phyloP scores from a whole-genome alignment of 2,888 invertebrate species.

The Calliphora vomitoria region DNA sequence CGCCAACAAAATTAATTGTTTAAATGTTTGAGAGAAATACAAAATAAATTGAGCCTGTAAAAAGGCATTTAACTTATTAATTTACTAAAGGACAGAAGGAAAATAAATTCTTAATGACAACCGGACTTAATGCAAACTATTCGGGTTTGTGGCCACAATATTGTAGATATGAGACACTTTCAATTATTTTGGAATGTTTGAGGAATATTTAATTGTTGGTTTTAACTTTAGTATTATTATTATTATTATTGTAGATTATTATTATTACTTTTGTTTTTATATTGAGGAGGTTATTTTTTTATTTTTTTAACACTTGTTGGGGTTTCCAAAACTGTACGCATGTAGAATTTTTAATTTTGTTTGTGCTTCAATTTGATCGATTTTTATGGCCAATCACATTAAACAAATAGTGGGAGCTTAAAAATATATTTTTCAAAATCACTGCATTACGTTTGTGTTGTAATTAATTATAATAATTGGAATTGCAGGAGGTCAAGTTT shows the following conservation, averaged over 20 bases:
- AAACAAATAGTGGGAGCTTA: neutral
- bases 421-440: neutral
- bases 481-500: conserved; percentile 8
- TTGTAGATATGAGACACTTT: too few species aligned
- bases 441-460: neutral
- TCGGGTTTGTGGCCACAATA: too few species aligned
- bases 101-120: neutral
- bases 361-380: neutral
- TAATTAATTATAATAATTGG: neutral
- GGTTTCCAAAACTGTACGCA: conserved; percentile 17
- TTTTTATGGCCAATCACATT: conserved; percentile 1
- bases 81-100: neutral
- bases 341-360: conserved; percentile 28
- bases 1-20: conserved; percentile 48
- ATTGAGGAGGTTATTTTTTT: conserved; percentile 2
- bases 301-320: neutral
- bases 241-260: neutral
- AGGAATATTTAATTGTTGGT: neutral
- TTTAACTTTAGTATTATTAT: neutral
- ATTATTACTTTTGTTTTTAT: neutral
- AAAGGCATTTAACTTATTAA: neutral
- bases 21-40: too few species aligned
- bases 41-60: neutral
- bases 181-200: neutral
- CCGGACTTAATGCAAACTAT: too few species aligned